Conservation (phyloP, 2,797 vertebrate genomes). For the Hydrophis major region DNA sequence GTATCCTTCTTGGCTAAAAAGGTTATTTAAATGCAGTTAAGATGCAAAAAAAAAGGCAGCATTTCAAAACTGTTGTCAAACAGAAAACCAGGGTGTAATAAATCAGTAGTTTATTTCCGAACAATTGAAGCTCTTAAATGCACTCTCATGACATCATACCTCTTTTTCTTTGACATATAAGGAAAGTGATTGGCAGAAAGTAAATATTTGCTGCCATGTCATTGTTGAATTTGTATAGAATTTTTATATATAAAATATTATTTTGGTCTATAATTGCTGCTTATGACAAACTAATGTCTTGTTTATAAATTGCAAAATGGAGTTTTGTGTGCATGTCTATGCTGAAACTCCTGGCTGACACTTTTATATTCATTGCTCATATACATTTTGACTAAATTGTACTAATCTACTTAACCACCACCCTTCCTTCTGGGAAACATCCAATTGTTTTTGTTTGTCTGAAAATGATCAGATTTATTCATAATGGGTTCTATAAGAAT, state of each 20-base stretch:
- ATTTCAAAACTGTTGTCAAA: constrained; percentile 60
- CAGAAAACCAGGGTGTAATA: constrained; percentile 63
- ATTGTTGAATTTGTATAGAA: constrained; percentile 38
- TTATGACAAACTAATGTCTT: constrained; percentile 41
- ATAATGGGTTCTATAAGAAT: not conserved
- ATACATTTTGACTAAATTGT: not conserved
- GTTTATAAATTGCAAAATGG: constrained; percentile 37
- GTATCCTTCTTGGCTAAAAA: constrained; percentile 42
- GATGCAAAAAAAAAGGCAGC: constrained; percentile 29
- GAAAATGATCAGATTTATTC: not conserved
- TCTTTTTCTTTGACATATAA: not conserved
- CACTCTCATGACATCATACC: constrained; percentile 25
- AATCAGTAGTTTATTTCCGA: constrained; percentile 64
- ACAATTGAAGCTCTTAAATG: constrained; percentile 52
- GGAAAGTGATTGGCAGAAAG: not conserved
- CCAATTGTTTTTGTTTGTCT: constrained; percentile 1
- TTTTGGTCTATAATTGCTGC: constrained; percentile 45
- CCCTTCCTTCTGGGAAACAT: not conserved
- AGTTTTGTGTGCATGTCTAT: not conserved
- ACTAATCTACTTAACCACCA: not conserved
- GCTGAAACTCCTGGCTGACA: constrained; percentile 14
- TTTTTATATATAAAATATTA: not conserved
- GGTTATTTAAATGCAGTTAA: constrained; percentile 61
- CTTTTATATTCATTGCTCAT: constrained; percentile 15
- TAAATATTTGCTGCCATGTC: constrained; percentile 32